phyloP scores from a whole-genome alignment of 2,888 invertebrate species.

The Creontiades dilutus region DNA sequence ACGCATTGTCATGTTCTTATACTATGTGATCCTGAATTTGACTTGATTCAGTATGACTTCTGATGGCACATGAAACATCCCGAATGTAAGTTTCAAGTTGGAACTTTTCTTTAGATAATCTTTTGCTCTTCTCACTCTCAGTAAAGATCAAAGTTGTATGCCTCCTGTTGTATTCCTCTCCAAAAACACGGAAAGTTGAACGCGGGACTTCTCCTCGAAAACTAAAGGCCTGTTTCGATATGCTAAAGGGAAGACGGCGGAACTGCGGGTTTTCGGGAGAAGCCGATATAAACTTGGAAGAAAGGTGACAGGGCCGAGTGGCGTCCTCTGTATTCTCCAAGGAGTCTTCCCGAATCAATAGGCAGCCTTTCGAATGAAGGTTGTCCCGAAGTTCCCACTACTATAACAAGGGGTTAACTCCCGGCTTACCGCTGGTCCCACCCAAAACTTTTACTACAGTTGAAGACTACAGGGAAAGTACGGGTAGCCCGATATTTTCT shows the following conservation, averaged over 20 bases:
- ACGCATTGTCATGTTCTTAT: too few species aligned
- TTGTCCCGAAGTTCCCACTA: not conserved
- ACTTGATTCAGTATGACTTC: too few species aligned
- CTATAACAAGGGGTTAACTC: not conserved
- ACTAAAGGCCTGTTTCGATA: conserved; percentile 17
- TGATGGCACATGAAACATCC: too few species aligned
- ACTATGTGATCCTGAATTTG: too few species aligned
- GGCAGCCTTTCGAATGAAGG: not conserved
- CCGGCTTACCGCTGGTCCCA: too few species aligned
- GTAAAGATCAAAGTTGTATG: not conserved
- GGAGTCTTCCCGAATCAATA: conserved; percentile 48
- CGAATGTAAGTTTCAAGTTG: too few species aligned
- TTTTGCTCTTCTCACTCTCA: not conserved
- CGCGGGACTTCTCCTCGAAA: not conserved
- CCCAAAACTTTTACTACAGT: too few species aligned
- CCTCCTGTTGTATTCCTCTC: not conserved
- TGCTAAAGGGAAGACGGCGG: conserved; percentile 35
- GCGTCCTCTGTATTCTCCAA: conserved; percentile 62
- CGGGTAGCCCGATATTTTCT: too few species aligned
- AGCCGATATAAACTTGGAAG: conserved; percentile 21
- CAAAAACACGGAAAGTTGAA: not conserved
- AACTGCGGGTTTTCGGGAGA: not conserved
- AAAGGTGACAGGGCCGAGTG: conserved; percentile 55
- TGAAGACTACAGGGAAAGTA: too few species aligned
- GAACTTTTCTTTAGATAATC: too few species aligned